Percentiles rank a stretch among this genome's conserved stretches.
phyloP scores from a whole-genome alignment of 2,888 invertebrate genomes.

The Amphipyra berbera region DNA sequence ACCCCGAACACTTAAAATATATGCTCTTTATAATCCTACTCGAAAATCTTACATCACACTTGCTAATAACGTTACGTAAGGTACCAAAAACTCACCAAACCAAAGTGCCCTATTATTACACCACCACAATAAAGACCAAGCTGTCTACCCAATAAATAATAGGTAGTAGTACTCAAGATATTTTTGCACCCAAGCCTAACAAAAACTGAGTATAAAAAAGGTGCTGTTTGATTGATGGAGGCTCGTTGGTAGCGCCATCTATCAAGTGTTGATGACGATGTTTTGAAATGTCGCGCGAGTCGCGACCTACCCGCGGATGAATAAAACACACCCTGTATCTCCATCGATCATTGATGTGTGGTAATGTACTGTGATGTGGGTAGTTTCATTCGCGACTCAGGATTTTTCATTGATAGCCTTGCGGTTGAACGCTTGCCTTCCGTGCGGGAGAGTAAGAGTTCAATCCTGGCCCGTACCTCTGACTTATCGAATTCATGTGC shows the following conservation, averaged over 20 bases:
- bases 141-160: slow-evolving; percentile 23
- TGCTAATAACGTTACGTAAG: not conserved
- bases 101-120: slow-evolving; percentile 20
- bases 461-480: too few relatives aligned
- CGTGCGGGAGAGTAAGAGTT: too few relatives aligned
- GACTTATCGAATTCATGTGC: too few relatives aligned
- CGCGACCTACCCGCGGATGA: slow-evolving; percentile 4
- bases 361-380: slow-evolving; percentile 21
- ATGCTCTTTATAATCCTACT: not conserved
- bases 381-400: slow-evolving; percentile 9
- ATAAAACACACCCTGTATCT: slow-evolving; percentile 31
- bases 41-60: not conserved
- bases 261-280: slow-evolving; percentile 53
- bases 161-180: slow-evolving; percentile 6
- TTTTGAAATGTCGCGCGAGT: slow-evolving; percentile 35
- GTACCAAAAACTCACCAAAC: slow-evolving; percentile 1
- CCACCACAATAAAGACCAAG: slow-evolving; percentile 10
- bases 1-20: not conserved
- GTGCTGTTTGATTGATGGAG: slow-evolving; percentile 42
- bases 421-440: too few relatives aligned
- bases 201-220: slow-evolving; percentile 32
- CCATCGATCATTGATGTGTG: slow-evolving; percentile 39
- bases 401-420: too few relatives aligned
- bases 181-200: slow-evolving; percentile 1
- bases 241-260: slow-evolving; percentile 34